phyloP scores from a whole-genome alignment of 2,797 vertebrate species.

The Sebastes glaucus region DNA sequence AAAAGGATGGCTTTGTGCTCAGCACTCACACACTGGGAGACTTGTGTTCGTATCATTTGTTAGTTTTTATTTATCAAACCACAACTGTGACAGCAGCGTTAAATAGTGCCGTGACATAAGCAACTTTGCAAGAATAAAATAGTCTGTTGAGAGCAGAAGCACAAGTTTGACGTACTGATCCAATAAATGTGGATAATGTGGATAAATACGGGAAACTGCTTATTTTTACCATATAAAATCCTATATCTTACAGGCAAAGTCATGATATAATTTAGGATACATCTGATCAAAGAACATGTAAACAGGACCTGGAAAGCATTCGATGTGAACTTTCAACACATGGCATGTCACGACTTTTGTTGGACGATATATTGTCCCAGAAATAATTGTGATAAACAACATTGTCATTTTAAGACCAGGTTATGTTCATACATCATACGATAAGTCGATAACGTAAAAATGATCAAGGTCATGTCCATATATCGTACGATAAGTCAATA shows the following conservation, averaged over 20 bases:
- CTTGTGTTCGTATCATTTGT: neutral
- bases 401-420: neutral
- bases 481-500: too few species aligned
- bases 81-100: neutral
- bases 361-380: neutral
- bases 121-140: neutral
- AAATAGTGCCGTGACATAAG: neutral
- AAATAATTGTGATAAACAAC: neutral
- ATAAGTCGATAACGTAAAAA: too few species aligned
- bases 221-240: neutral
- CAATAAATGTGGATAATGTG: neutral
- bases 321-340: neutral
- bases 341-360: neutral
- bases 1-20: neutral
- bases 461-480: too few species aligned
- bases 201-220: neutral
- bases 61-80: neutral
- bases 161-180: neutral
- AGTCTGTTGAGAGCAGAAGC: neutral
- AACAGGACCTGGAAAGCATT: neutral
- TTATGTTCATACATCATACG: too few species aligned
- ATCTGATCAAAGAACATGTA: neutral
- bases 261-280: neutral
- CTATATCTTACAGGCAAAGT: neutral
- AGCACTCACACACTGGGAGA: neutral